A percentile compares a stretch with the other conserved stretches of the same genome.
Evolutionary conservation across 2,113 vertebrate species (phyloP).

Genomic region (Otolemur garnettii): DNA sequence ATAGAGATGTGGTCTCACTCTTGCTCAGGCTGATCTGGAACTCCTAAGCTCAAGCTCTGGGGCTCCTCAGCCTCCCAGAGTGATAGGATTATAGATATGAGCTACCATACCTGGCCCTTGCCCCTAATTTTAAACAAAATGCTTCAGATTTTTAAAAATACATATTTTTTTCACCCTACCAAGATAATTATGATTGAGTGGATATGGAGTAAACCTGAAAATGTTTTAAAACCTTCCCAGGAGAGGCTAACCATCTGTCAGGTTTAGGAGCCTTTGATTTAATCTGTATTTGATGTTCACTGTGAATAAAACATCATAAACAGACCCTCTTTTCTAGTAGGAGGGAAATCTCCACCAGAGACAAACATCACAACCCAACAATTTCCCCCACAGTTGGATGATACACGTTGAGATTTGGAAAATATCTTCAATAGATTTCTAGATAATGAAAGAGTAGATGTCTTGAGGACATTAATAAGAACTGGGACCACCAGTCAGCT

Average conservation of each 20-base stretch:
- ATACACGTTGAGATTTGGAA: slow-evolving; percentile 29
- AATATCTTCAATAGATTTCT: neutral
- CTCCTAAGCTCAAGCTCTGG: no score
- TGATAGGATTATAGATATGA: no score
- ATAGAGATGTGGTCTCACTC: no score
- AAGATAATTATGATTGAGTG: slow-evolving; percentile 22
- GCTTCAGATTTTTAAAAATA: slow-evolving; percentile 1
- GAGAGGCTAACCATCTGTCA: neutral
- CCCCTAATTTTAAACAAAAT: slow-evolving; percentile 42
- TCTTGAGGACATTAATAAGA: slow-evolving; percentile 7
- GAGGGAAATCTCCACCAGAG: neutral
- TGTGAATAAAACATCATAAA: neutral
- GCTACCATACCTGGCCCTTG: neutral
- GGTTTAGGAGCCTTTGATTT: slow-evolving; percentile 21
- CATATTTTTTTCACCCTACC: neutral
- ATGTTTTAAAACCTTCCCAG: neutral
- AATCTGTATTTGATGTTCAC: neutral
- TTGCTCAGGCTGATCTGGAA: no score
- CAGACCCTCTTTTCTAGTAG: neutral
- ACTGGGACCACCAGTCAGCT: neutral
- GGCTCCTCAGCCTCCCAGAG: no score
- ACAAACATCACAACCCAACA: neutral
- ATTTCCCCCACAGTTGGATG: neutral
- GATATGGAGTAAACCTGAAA: neutral
- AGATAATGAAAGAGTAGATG: slow-evolving; percentile 12